Evolutionary conservation across 2,888 invertebrate species (phyloP), one percentile per base, ranked within the genome.

Genomic region (Ophion ellenae): DNA sequence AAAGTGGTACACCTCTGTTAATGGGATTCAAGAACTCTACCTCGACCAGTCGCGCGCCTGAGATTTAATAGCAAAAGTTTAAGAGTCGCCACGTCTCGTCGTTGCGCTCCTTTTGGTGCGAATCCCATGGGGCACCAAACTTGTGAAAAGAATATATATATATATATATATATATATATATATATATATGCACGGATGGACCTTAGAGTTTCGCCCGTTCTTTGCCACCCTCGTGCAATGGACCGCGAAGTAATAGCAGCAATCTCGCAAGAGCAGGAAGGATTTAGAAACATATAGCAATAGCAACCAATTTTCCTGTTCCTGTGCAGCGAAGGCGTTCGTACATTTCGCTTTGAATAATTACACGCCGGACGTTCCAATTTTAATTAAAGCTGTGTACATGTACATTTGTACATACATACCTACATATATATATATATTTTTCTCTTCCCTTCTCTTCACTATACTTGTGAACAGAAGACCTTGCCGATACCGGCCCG

Each of bases 61-160:
- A 84, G 84, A 84, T 84, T 84, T 84, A 84, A 84, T 84, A 67
- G 84, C 81, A 81, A 84, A 84, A 84, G 84, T 84, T 84, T 74
- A 69, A 76, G 76, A 81, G 84, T 81, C 76, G 71, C 80, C 77
- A 32, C 81, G 84, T 77, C 67, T 73, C 84, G 73, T 61, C 66
- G 76, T 73, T 32, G 59, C 77, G 63, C 67, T 73, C 71, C 67
- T 75, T 80, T 83, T 57, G 63, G 63, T 74, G 63, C 71, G 73
- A 73, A 47, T 77, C 81, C 67, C 81, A 75, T 20, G 71, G 40
- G 71, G 67, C 20, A 57, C 57, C 28, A 81, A 81, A 84, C 84
- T 84, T 71, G 61, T 77, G 73, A 67, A 69, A 81, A 67, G 66
- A 69, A 24, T 40, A 45, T 45, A 75, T 32, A 47, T 53, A 53